Evolutionary conservation across 2,797 vertebrate species (phyloP).

Genomic region (Galagoides demidoff): DNA sequence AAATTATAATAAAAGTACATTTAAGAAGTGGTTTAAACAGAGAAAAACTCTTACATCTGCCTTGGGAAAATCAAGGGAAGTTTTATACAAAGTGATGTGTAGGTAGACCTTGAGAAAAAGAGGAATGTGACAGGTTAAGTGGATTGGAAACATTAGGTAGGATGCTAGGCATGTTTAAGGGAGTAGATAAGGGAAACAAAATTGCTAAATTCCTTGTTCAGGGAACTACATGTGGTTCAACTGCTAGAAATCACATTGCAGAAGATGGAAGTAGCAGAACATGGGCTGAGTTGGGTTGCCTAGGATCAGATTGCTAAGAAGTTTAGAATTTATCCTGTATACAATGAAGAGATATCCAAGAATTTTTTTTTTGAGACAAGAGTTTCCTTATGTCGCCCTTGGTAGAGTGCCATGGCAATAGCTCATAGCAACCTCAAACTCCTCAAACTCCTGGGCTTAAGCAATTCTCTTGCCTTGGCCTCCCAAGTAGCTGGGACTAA

Average conservation of each 20-base stretch:
- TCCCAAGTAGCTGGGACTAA: too few species aligned
- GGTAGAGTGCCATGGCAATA: too few species aligned
- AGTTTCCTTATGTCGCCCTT: too few species aligned
- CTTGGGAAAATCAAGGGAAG: constrained; percentile 44
- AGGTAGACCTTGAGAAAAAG: not conserved
- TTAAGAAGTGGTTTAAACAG: constrained; percentile 7
- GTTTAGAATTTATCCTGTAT: constrained; percentile 23
- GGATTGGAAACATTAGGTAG: not conserved
- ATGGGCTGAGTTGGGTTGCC: not conserved
- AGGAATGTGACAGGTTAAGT: not conserved
- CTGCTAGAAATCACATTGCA: not conserved
- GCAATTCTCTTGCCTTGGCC: too few species aligned
- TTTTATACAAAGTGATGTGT: not conserved
- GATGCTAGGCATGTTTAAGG: not conserved
- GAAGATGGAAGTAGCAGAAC: not conserved
- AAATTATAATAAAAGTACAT: constrained; percentile 10
- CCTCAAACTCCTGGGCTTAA: too few species aligned
- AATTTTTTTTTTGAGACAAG: not conserved
- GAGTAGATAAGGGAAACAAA: not conserved
- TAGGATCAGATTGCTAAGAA: not conserved
- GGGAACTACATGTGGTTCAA: not conserved
- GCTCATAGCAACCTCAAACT: too few species aligned
- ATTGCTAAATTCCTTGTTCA: constrained; percentile 21
- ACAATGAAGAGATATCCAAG: constrained; percentile 12
- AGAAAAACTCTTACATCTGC: not conserved